phyloP scores from a whole-genome alignment of 92 coral and sea anemone species.

The Blastomussa wellsi region DNA sequence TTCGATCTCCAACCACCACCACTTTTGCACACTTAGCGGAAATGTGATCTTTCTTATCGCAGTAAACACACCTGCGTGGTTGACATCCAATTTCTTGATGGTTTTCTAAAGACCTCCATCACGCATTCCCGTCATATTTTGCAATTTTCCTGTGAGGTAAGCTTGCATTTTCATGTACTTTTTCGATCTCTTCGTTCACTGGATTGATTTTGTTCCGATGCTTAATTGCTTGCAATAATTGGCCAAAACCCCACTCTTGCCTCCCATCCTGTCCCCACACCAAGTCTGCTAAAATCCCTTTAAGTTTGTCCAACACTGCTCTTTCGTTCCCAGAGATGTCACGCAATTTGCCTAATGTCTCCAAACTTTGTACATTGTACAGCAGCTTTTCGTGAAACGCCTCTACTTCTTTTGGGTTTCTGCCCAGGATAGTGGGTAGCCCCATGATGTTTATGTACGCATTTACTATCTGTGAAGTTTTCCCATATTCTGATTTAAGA shows the following conservation, averaged over 20 bases:
- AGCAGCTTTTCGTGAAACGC: slow-evolving; percentile 25
- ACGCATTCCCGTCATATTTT: not conserved
- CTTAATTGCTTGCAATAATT: not conserved
- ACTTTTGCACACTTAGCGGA: not conserved
- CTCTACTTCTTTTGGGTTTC: slow-evolving; percentile 6
- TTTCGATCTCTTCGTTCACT: not conserved
- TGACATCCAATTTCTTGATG: not conserved
- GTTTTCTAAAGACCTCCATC: not conserved
- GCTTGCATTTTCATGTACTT: not conserved
- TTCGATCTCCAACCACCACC: not conserved
- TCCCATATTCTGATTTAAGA: slow-evolving; percentile 19
- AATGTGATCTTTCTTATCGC: not conserved
- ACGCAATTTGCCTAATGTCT: slow-evolving; percentile 25
- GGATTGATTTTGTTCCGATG: not conserved
- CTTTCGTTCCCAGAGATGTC: slow-evolving; percentile 30
- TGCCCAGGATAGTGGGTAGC: slow-evolving; percentile 10
- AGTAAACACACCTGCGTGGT: not conserved
- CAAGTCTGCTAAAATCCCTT: slow-evolving; percentile 20
- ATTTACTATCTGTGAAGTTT: slow-evolving; percentile 2
- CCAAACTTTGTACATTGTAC: slow-evolving; percentile 38
- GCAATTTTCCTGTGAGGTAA: not conserved
- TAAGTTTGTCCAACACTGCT: slow-evolving; percentile 21
- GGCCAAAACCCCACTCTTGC: not conserved
- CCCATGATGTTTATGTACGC: slow-evolving; percentile 32
- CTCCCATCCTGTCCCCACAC: slow-evolving; percentile 23